A percentile compares a stretch with the other conserved stretches of the same genome.
These are phyloP conservation scores for Drosophila murphyi DNA, from an alignment of 1,140 invertebrate genomes.

Conservation along the genomic window DNA sequence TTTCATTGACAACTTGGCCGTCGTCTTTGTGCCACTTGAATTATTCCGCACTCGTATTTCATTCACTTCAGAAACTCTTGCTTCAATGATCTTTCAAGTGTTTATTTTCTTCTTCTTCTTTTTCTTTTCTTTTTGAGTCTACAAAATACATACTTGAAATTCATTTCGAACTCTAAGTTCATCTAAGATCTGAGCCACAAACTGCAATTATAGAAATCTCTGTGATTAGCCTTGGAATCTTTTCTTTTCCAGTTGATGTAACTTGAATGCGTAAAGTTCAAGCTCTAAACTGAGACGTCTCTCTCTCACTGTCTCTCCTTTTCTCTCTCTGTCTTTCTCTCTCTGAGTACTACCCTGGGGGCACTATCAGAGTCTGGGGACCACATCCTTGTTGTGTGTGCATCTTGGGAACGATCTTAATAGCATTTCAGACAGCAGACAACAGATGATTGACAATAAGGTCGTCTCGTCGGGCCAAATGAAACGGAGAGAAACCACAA, in stretches of 20 bases:
- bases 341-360: neutral
- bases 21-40: slow-evolving; percentile 34
- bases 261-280: neutral
- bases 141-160: neutral
- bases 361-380: neutral
- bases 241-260: slow-evolving; percentile 1
- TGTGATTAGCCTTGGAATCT: slow-evolving; percentile 3
- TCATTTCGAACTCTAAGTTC: neutral
- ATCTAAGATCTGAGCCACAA: slow-evolving; percentile 1
- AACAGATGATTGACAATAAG: slow-evolving; percentile 78
- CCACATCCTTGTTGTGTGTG: slow-evolving; percentile 33
- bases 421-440: slow-evolving; percentile 44
- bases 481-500: slow-evolving; percentile 55
- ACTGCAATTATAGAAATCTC: slow-evolving; percentile 6
- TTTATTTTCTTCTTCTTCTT: neutral
- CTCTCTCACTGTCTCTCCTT: neutral
- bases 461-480: slow-evolving; percentile 7
- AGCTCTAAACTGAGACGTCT: neutral
- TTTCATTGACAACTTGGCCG: slow-evolving; percentile 38
- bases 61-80: slow-evolving; percentile 27
- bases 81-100: slow-evolving; percentile 37
- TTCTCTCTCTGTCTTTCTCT: neutral
- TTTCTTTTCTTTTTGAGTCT: neutral
- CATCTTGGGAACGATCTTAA: slow-evolving; percentile 46
- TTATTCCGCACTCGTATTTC: slow-evolving; percentile 25